phyloP scores from a whole-genome alignment of 2,888 invertebrate species.

The Epiperipatus broadwayi region DNA sequence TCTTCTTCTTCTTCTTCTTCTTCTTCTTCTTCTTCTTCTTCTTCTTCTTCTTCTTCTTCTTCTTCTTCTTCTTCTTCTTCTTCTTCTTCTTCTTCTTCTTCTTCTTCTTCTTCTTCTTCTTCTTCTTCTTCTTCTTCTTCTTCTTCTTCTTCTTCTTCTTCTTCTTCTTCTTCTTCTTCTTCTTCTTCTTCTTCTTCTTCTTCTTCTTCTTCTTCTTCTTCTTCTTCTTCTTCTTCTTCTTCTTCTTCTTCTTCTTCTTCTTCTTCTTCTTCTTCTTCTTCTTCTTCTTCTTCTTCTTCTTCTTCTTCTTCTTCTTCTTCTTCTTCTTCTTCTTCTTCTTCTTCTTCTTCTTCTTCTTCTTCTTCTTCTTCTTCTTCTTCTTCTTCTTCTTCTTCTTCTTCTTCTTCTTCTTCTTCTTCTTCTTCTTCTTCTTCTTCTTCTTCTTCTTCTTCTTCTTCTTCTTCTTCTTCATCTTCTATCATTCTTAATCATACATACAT shows the following conservation, averaged over 20 bases:
- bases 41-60: constrained; percentile 5
- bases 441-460: constrained; percentile 1
- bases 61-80: constrained; percentile 3
- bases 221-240: constrained; percentile 5
- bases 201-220: constrained; percentile 1
- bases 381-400: constrained; percentile 1
- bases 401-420: constrained; percentile 5
- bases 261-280: constrained; percentile 1
- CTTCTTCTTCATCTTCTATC: constrained; percentile 1
- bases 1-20: constrained; percentile 3
- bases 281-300: constrained; percentile 5
- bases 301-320: constrained; percentile 3
- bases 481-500: too few relatives aligned
- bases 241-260: constrained; percentile 3
- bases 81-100: constrained; percentile 1
- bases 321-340: constrained; percentile 1
- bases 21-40: constrained; percentile 1
- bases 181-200: constrained; percentile 3
- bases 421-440: constrained; percentile 3
- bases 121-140: constrained; percentile 3
- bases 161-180: constrained; percentile 5
- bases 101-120: constrained; percentile 5
- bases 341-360: constrained; percentile 5
- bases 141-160: constrained; percentile 1
- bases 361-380: constrained; percentile 3